Evolutionary conservation across 2,113 vertebrate genomes (phyloP).

Genomic region (Eupsittula cactorum): DNA sequence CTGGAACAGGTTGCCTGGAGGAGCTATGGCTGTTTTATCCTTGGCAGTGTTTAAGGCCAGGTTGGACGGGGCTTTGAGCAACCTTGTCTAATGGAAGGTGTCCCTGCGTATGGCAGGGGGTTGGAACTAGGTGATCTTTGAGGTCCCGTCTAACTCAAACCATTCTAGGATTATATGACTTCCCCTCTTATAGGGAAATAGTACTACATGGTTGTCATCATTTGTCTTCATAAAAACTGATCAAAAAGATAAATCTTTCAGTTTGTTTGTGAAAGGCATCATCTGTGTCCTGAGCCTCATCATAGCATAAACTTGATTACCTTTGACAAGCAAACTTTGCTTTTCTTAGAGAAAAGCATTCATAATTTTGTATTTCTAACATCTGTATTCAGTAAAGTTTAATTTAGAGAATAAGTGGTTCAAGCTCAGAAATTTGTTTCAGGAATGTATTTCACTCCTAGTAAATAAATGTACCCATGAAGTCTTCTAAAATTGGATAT

Average conservation of each 20-base stretch:
- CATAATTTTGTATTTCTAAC: neutral
- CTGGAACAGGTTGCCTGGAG: neutral
- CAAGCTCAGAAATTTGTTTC: constrained; percentile 12
- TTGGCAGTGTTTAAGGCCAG: neutral
- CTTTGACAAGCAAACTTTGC: neutral
- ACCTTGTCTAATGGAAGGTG: neutral
- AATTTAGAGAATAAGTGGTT: neutral
- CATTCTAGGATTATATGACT: neutral
- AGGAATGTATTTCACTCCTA: neutral
- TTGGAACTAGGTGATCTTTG: neutral
- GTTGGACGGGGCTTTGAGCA: neutral
- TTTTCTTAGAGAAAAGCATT: neutral
- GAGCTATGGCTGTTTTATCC: neutral
- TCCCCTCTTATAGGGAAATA: neutral
- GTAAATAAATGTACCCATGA: neutral
- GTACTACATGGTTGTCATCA: neutral
- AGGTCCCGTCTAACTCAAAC: neutral
- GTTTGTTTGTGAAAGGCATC: neutral
- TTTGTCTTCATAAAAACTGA: neutral
- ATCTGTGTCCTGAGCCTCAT: neutral
- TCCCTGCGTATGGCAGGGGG: neutral
- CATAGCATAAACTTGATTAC: neutral
- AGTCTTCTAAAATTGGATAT: neutral
- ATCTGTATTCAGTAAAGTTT: neutral
- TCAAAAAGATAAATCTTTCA: neutral